Conservation (phyloP, 2,113 vertebrate genomes). For the Ploceus nigricollis region DNA sequence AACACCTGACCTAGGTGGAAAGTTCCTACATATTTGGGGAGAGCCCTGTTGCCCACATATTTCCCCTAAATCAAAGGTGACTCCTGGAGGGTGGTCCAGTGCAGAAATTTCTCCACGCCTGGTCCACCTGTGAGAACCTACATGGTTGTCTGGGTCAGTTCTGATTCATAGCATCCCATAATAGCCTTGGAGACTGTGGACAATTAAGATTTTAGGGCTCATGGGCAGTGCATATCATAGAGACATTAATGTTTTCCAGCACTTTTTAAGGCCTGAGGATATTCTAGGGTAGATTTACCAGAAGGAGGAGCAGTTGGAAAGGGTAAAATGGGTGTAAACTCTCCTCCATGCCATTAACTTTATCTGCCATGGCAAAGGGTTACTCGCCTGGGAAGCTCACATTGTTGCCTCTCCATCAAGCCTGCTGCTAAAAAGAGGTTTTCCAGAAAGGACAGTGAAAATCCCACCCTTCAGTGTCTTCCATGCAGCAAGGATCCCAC, state of each 20-base stretch:
- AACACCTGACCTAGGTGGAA: background rate
- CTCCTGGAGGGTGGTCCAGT: background rate
- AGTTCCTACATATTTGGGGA: background rate
- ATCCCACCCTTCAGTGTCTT: background rate
- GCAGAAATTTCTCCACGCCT: background rate
- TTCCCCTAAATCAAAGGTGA: background rate
- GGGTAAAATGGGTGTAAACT: background rate
- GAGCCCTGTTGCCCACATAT: background rate
- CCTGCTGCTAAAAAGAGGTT: background rate
- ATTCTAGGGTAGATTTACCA: background rate
- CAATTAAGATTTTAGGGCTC: background rate
- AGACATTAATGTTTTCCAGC: background rate
- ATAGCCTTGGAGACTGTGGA: background rate
- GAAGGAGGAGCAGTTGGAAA: background rate
- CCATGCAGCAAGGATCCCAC: background rate
- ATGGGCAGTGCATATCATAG: background rate
- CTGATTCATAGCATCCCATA: background rate
- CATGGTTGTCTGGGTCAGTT: background rate
- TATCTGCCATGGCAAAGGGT: background rate
- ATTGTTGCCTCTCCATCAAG: background rate
- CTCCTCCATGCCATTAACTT: background rate
- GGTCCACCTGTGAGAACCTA: background rate
- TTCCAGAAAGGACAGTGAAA: background rate
- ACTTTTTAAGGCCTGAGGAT: background rate
- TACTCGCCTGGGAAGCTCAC: background rate